Conservation (phyloP, 2,888 invertebrate genomes). For the Agrochola litura region DNA sequence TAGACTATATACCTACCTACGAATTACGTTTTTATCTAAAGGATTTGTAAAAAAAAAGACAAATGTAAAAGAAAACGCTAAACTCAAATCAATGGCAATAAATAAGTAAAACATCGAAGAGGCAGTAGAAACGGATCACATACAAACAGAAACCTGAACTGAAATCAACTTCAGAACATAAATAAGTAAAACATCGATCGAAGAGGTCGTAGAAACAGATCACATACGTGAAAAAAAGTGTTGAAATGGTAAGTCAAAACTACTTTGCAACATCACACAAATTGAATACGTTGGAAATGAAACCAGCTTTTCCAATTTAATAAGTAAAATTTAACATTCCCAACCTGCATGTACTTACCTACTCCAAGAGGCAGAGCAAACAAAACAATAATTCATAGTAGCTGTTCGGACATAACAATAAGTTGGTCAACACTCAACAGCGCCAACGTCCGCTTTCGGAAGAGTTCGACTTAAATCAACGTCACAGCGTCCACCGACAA, state of each 20-base stretch:
- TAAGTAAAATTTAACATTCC: constrained; percentile 14
- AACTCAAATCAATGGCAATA: not conserved
- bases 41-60: not conserved
- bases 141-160: not conserved
- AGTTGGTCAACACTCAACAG: constrained; percentile 57
- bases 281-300: not conserved
- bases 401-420: constrained; percentile 52
- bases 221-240: not conserved
- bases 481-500: constrained; percentile 50
- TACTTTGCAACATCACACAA: not conserved
- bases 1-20: not conserved
- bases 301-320: constrained; percentile 9
- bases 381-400: constrained; percentile 55
- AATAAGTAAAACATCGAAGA: not conserved
- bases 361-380: constrained; percentile 28
- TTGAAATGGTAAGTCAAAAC: not conserved
- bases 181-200: not conserved
- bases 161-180: not conserved
- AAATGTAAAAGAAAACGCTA: not conserved
- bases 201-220: not conserved
- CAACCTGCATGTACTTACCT: constrained; percentile 3
- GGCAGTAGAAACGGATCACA: not conserved
- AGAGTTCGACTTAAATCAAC: constrained; percentile 66
- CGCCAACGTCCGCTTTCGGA: constrained; percentile 57
- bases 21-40: not conserved